Conservation (phyloP, 2,113 vertebrate species). For the Mola mola region DNA sequence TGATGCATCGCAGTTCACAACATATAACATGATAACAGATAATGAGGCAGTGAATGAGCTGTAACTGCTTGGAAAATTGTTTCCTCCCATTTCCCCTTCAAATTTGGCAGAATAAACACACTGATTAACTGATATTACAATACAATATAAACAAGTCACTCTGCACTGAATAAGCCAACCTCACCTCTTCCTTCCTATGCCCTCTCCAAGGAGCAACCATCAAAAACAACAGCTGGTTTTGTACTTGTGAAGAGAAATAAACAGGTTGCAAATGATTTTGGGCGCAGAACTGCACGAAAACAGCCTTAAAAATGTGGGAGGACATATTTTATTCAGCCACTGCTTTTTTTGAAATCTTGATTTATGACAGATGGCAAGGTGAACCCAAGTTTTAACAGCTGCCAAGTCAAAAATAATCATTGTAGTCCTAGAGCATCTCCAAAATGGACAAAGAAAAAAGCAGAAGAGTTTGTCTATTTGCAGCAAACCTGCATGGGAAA, state of each 20-base stretch:
- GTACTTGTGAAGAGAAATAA: constrained; percentile 12
- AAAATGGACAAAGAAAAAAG: constrained; percentile 40
- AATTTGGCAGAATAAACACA: constrained; percentile 29
- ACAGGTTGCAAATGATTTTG: constrained; percentile 51
- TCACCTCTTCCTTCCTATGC: constrained; percentile 44
- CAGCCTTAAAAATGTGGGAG: constrained; percentile 47
- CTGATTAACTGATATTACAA: constrained; percentile 24
- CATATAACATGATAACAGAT: constrained; percentile 19
- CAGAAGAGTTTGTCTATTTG: constrained; percentile 64
- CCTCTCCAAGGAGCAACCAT: constrained; percentile 40
- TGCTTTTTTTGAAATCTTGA: constrained; percentile 43
- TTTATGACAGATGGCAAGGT: constrained; percentile 40
- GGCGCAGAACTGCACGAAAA: constrained; percentile 38
- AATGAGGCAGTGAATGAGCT: constrained; percentile 23
- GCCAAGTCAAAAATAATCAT: constrained; percentile 28
- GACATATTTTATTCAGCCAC: constrained; percentile 37
- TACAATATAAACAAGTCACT: constrained; percentile 32
- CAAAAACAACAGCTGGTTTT: constrained; percentile 36
- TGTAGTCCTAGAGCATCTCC: constrained; percentile 9
- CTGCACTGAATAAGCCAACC: constrained; percentile 19
- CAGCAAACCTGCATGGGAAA: constrained; percentile 73
- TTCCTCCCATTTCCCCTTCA: constrained; percentile 36
- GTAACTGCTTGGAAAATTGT: constrained; percentile 26
- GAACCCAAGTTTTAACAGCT: constrained; percentile 26
- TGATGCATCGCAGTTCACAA: constrained; percentile 4